phyloP scores from a whole-genome alignment of 2,113 vertebrate species.

The Pleuronectes platessa region DNA sequence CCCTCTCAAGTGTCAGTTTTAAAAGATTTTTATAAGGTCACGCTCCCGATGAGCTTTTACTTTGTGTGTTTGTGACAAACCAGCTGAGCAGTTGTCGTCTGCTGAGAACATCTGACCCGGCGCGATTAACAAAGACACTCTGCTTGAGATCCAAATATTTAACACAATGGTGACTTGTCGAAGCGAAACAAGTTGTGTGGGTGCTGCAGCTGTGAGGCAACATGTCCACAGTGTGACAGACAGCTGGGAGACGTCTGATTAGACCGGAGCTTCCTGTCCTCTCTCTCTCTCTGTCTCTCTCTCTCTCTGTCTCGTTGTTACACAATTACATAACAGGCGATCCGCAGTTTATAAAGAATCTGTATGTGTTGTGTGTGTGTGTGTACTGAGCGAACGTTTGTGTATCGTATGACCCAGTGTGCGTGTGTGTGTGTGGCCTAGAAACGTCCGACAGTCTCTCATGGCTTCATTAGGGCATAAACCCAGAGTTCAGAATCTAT shows the following conservation, averaged over 20 bases:
- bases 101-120: not conserved
- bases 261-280: conserved; percentile 8
- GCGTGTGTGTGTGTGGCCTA: conserved; percentile 36
- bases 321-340: conserved; percentile 62
- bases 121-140: conserved; percentile 3
- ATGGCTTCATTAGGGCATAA: conserved; percentile 68
- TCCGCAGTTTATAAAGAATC: conserved; percentile 26
- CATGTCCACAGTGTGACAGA: conserved; percentile 49
- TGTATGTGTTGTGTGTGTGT: not conserved
- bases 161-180: conserved; percentile 12
- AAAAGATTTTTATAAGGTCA: not conserved
- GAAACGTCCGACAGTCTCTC: conserved; percentile 58
- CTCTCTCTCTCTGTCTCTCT: not conserved
- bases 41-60: not conserved
- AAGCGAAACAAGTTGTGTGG: conserved; percentile 36
- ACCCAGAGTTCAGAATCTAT: conserved; percentile 45
- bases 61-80: not conserved
- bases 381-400: conserved; percentile 17
- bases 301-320: conserved; percentile 7
- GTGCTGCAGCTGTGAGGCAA: conserved; percentile 39
- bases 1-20: not conserved
- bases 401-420: conserved; percentile 28
- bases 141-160: conserved; percentile 24
- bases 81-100: not conserved
- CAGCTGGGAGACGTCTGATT: conserved; percentile 60